A percentile compares a stretch with the other conserved stretches of the same genome.
Conservation (phyloP, 2,888 invertebrate species). For the Drosophila nr. perissopoda region DNA sequence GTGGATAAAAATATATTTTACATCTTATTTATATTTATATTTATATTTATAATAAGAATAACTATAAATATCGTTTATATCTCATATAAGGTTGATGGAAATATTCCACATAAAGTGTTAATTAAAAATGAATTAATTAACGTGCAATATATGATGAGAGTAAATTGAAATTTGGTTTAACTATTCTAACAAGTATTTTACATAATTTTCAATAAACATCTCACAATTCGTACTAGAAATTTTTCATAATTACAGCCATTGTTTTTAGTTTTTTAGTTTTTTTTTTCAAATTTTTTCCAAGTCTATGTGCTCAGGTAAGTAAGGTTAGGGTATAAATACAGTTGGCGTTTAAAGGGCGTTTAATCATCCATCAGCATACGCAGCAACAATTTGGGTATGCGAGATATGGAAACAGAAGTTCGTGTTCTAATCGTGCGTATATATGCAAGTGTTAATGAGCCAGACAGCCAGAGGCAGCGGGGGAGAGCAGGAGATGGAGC, state of each 20-base stretch:
- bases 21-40: neutral
- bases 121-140: neutral
- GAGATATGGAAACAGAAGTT: constrained; percentile 3
- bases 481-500: neutral
- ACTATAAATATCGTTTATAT: neutral
- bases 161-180: neutral
- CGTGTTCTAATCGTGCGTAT: neutral
- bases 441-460: neutral
- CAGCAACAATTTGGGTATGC: neutral
- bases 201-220: neutral
- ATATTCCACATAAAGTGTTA: neutral
- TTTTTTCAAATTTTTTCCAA: neutral
- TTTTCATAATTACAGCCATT: neutral
- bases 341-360: constrained; percentile 3
- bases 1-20: neutral
- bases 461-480: neutral
- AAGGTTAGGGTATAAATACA: neutral
- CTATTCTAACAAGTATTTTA: neutral
- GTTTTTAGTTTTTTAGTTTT: neutral
- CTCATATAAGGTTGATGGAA: neutral
- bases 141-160: neutral
- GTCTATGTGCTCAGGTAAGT: neutral
- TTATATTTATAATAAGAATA: neutral
- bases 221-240: neutral
- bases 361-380: constrained; percentile 13